Evolutionary conservation across 2,797 vertebrate species (phyloP).

Genomic region (Poeciliopsis infans): DNA sequence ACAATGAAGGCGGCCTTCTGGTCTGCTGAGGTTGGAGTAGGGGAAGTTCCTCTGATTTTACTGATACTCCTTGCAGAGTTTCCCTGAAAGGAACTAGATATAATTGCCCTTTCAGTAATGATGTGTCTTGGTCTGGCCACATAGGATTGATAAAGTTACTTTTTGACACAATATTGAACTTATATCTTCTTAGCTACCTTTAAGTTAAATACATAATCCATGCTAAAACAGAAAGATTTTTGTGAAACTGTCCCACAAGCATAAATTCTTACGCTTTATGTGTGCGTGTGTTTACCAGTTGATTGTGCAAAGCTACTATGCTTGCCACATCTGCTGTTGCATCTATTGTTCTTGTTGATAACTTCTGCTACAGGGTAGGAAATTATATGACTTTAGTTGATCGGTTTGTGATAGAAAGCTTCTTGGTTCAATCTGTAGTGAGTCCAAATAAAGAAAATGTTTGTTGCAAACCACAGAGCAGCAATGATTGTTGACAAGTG

Average conservation of each 20-base stretch:
- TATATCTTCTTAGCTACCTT: not conserved
- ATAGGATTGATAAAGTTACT: not conserved
- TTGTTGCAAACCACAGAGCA: not conserved
- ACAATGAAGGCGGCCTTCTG: not conserved
- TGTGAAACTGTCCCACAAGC: not conserved
- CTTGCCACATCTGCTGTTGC: not conserved
- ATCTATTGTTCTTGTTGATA: not conserved
- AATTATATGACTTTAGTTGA: not conserved
- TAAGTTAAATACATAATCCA: not conserved
- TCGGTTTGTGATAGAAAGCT: not conserved
- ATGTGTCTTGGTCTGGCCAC: not conserved
- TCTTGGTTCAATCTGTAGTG: not conserved
- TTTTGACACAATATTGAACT: not conserved
- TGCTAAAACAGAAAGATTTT: not conserved
- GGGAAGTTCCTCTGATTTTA: not conserved
- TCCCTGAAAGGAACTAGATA: not conserved
- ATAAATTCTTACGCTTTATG: not conserved
- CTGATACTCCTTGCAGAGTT: not conserved
- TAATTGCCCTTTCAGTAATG: not conserved
- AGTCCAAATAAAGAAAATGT: not conserved
- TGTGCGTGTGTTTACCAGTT: not conserved
- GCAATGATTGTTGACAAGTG: not conserved
- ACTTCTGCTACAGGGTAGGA: not conserved
- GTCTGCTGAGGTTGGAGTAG: not conserved
- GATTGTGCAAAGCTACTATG: not conserved